Evolutionary conservation across 37 sponge, comb jelly and placozoan species (phyloP).

Genomic region (Chondrilla cf. caribensis): DNA sequence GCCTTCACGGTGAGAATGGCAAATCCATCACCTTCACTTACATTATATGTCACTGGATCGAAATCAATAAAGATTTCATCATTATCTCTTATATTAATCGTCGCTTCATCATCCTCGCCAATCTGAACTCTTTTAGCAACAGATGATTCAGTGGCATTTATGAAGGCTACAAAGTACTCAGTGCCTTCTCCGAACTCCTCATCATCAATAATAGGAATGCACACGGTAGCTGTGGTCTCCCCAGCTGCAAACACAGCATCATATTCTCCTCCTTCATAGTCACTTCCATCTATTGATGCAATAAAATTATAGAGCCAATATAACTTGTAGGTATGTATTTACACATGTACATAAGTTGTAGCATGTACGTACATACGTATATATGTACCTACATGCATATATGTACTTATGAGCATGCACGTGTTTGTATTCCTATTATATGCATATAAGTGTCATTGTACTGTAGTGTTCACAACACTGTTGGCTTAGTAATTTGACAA

Average conservation of each 20-base stretch:
- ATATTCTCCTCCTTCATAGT: neutral
- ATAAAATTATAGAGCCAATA: no score
- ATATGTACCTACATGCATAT: no score
- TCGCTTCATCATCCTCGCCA: slow-evolving; percentile 10
- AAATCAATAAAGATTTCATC: slow-evolving; percentile 20
- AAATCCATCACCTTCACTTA: slow-evolving; percentile 12
- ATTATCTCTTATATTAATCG: slow-evolving; percentile 23
- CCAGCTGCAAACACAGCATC: neutral
- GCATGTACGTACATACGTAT: no score
- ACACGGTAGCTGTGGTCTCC: neutral
- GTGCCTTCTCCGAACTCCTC: neutral
- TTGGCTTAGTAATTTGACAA: no score
- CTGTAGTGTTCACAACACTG: no score
- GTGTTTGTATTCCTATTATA: no score
- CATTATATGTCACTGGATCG: neutral
- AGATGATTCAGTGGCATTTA: neutral
- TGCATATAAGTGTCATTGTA: no score
- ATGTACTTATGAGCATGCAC: no score
- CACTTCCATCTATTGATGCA: neutral
- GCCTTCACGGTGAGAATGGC: slow-evolving; percentile 4
- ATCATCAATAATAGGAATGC: neutral
- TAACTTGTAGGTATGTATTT: no score
- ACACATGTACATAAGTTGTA: no score
- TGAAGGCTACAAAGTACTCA: neutral
- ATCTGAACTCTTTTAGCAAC: neutral